These are phyloP conservation scores for Azemiops feae DNA, from an alignment of 2,113 vertebrate species.

Conservation along the genomic window DNA sequence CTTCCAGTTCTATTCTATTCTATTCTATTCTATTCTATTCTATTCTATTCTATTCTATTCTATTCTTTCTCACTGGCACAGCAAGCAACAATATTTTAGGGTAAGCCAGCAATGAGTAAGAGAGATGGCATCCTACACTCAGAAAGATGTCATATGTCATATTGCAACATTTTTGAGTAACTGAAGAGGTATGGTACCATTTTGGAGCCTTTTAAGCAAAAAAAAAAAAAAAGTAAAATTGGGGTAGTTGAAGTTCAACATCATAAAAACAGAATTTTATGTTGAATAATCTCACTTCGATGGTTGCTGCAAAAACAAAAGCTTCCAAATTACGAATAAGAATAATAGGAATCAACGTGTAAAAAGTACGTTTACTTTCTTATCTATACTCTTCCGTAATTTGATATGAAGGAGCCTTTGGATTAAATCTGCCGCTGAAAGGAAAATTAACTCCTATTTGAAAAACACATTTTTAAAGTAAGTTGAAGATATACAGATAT, in stretches of 20 bases:
- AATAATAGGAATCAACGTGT: not conserved
- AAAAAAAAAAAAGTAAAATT: not conserved
- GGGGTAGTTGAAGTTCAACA: not conserved
- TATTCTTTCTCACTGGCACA: not conserved
- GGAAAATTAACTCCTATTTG: constrained; percentile 15
- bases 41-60: not conserved
- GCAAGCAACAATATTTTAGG: not conserved
- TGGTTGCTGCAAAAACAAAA: not conserved
- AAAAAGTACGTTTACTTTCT: not conserved
- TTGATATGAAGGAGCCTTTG: constrained; percentile 45
- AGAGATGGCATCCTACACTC: not conserved
- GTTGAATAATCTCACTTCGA: not conserved
- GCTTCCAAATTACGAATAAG: not conserved
- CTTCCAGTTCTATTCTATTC: too few species aligned
- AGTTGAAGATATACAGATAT: constrained; percentile 25
- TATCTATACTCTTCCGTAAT: not conserved
- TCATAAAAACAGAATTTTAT: too few species aligned
- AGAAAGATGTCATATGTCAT: not conserved
- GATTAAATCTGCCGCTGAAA: constrained; percentile 48
- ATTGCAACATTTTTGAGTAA: not conserved
- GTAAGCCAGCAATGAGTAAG: not conserved
- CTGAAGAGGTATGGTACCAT: not conserved
- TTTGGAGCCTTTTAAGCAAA: not conserved
- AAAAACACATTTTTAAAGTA: constrained; percentile 50
- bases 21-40: too few species aligned